Conservation (phyloP, 2,888 invertebrate species). For the Invenusta paracnida region DNA sequence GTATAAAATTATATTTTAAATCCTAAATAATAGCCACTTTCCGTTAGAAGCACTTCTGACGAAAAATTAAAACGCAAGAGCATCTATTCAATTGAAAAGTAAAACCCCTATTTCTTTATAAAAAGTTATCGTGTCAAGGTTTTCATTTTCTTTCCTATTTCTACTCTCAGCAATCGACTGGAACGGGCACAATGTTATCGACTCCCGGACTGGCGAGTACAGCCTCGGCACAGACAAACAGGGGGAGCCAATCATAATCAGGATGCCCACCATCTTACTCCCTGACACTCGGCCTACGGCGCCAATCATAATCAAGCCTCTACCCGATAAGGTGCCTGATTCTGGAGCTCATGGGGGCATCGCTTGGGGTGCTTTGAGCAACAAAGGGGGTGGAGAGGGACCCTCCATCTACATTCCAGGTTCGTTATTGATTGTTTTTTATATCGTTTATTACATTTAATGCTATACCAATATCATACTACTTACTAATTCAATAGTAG, state of each 20-base stretch:
- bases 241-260: neutral
- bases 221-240: neutral
- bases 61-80: too few species aligned
- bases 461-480: too few species aligned
- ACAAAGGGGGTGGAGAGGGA: neutral
- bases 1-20: too few species aligned
- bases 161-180: slow-evolving; percentile 41
- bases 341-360: neutral
- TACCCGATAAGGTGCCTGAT: slow-evolving; percentile 30
- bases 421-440: too few species aligned
- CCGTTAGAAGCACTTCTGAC: too few species aligned
- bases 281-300: slow-evolving; percentile 20
- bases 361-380: neutral
- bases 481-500: too few species aligned
- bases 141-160: too few species aligned
- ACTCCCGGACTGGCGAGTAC: neutral
- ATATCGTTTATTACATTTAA: too few species aligned
- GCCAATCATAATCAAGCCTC: neutral
- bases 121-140: too few species aligned
- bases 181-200: slow-evolving; percentile 37
- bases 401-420: neutral
- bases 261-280: neutral
- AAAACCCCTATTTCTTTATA: too few species aligned
- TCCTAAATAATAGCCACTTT: too few species aligned
- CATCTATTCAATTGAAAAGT: too few species aligned